These are phyloP conservation scores for Xerus rutilus DNA, from an alignment of 2,797 vertebrate genomes.

Conservation along the genomic window DNA sequence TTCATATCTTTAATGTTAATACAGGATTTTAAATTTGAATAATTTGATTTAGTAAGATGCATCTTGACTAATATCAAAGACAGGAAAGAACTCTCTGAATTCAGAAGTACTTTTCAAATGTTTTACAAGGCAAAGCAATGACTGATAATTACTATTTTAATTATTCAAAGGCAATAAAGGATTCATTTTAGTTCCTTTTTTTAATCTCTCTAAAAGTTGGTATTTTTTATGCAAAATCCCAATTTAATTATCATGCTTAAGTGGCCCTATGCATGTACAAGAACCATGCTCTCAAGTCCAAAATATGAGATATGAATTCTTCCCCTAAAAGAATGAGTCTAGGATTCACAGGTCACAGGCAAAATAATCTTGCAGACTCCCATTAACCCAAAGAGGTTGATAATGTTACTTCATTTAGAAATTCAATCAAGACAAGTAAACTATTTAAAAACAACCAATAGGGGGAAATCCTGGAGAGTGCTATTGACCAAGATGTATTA, in stretches of 20 bases:
- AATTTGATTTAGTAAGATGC: constrained; percentile 52
- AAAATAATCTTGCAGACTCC: background rate
- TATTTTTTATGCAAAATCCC: background rate
- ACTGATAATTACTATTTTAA: background rate
- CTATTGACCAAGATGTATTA: too few species aligned
- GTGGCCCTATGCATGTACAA: background rate
- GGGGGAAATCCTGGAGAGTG: background rate
- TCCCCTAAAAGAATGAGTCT: background rate
- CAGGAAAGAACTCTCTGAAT: constrained; percentile 9
- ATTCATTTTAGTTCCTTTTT: background rate
- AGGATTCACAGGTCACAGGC: background rate
- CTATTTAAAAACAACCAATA: background rate
- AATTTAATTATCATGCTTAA: constrained; percentile 23
- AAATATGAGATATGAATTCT: background rate
- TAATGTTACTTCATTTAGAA: background rate
- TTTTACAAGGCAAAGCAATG: background rate
- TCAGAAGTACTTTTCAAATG: background rate
- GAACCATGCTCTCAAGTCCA: background rate
- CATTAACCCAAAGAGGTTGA: background rate
- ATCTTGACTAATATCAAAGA: constrained; percentile 18
- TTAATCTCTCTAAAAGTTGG: background rate
- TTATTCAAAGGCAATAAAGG: constrained; percentile 10
- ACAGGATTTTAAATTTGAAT: constrained; percentile 65
- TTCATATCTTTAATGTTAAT: constrained; percentile 53
- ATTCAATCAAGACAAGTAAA: background rate